Percentiles rank a stretch among this genome's conserved stretches.
phyloP scores from a whole-genome alignment of 2,113 vertebrate genomes.

The Hippocampus barbouri region DNA sequence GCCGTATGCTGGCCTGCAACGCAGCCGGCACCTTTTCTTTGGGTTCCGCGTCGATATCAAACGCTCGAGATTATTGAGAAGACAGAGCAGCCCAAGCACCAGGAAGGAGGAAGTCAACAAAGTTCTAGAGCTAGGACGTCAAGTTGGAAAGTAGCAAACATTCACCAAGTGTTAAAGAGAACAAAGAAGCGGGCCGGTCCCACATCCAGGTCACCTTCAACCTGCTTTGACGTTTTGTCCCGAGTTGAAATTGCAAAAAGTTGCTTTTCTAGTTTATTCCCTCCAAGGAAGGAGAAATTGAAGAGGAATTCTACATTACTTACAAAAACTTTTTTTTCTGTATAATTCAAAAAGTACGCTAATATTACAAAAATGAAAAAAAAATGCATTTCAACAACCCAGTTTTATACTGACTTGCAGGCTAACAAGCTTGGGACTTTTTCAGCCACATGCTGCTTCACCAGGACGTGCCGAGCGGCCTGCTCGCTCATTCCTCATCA shows the following conservation, averaged over 20 bases:
- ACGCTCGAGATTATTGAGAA: background rate
- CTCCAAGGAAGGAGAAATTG: no score
- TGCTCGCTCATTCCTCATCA: background rate
- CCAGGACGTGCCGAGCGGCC: background rate
- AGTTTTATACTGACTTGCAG: background rate
- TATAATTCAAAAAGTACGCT: no score
- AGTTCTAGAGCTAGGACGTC: background rate
- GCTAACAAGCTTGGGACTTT: background rate
- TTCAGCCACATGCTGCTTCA: background rate
- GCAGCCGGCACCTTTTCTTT: background rate
- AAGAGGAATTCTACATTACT: no score
- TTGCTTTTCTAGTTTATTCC: no score
- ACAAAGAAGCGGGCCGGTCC: background rate
- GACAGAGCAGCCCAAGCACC: constrained; percentile 25
- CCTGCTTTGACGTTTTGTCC: no score
- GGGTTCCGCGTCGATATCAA: background rate
- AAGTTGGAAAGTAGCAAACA: background rate
- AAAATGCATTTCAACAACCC: background rate
- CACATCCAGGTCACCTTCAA: background rate
- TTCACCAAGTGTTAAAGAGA: background rate
- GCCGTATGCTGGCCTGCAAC: background rate
- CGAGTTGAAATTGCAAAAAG: no score
- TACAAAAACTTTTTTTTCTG: no score
- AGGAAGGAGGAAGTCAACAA: background rate
- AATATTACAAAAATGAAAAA: no score